Evolutionary conservation across 2,888 invertebrate species (phyloP), one percentile per base, ranked within the genome.

Genomic region (Aspidapion aeneum): DNA sequence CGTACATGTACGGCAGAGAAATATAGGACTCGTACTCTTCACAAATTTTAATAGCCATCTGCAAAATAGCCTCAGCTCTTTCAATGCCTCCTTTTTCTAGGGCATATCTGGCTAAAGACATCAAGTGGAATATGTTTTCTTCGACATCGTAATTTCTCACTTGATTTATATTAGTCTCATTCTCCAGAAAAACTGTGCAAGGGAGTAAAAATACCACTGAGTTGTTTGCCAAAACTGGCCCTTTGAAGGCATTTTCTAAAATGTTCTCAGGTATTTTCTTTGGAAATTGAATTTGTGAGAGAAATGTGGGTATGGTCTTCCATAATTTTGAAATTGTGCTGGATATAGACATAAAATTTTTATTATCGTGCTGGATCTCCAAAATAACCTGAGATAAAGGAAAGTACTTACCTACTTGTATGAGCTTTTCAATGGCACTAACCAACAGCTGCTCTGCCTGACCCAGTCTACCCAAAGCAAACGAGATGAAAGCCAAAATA

Each of bases 1-100:
- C 81, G 68, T 81, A 81, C 64, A 81, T 77, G 64, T 77, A 78
- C 18, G 79, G 77, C 63, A 80, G 67, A 17, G 78, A 78, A 55
- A 75, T 69, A 35, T 74, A 78, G 0, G 79, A 72, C 58, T 77
- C 74, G 55, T 78, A 76, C 18, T 80, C 78, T 57, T 80, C 79
- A 22, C 79, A 79, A 3, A 81, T 71, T 62, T 79, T 77, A 57
- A 81, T 70, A 1, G 80, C 81, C 73, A 78, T 75, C 21, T 78
- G 71, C 21, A 81, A 64, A 55, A 79, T 76, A 3, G 74, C 75
- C 71, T 80, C 78, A 0, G 81, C 81, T 57, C 76, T 74, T 5
- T 77, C 75, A 1, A 73, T 66, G 58, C 81, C 78, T 17, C 79
- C 77, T 67, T 74, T 75, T 69, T 78, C 77, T 62, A 78, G 19